Base-by-base conservation (phyloP, 2,113 vertebrate species). In the Periophthalmus modestus region DNA sequence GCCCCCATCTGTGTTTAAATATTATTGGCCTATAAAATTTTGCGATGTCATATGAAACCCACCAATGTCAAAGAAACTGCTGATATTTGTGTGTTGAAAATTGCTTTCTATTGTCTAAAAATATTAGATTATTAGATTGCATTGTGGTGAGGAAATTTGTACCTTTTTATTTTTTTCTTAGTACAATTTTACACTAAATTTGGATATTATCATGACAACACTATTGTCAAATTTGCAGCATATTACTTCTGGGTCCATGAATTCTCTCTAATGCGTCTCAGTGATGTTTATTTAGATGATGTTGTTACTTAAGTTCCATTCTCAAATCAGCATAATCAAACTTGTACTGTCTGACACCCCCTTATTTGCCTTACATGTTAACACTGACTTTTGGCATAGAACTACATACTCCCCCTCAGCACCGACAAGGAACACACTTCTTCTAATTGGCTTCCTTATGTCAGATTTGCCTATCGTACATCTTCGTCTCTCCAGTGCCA, bases 381-480 rank as follows among this genome's bases (percentile, higher is more conserved):
- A 43, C 63, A 67, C 74, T 48, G 57, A 71, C 3, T 62, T 11
- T 72, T 9, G 61, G 75, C 70, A 63, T 19, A 0, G 57, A 28
- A 24, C 79, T 23, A 75, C 24, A 61, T 88, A 81, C 86, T 89
- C 76, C 84, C 80, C 58, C 69, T 52, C 73, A 50, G 24, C 52
- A 69, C 70, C 66, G 54, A 39, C n/a, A n/a, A n/a, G n/a, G n/a
- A n/a, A n/a, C 52, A 14, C 73, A 62, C 72, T 24, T 86, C 72
- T 81, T 79, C 78, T 91, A 88, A 91, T 88, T 89, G 84, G 79
- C 78, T 71, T 87, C 74, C 71, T 86, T 81, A 85, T 90, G 86
- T 87, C 87, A 76, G 85, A 69, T 81, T 82, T 80, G 69, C 81
- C 87, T 83, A 84, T 84, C 81, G 75, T 78, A 68, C 63, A 69